These are phyloP conservation scores for Myotis brandtii DNA, from an alignment of 2,113 vertebrate genomes.

Conservation along the genomic window DNA sequence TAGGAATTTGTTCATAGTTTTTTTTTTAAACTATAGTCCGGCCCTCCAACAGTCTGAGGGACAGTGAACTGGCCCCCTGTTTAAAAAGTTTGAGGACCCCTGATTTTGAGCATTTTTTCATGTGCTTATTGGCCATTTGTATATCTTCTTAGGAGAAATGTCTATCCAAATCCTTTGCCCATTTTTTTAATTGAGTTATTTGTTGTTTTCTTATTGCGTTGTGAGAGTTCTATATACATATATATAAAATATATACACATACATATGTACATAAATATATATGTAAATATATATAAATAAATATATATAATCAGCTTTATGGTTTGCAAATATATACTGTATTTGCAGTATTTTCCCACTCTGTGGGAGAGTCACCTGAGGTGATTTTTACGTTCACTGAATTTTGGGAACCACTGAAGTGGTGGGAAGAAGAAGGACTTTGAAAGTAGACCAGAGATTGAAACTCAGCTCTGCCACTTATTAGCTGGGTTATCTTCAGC, in stretches of 20 bases:
- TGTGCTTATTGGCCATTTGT: not conserved
- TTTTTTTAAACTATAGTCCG: too few species aligned
- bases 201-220: not conserved
- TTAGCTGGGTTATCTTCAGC: not conserved
- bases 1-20: too few species aligned
- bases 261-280: not conserved
- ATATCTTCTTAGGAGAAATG: slow-evolving; percentile 35
- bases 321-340: not conserved
- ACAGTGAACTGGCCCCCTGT: too few species aligned
- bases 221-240: not conserved
- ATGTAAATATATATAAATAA: not conserved
- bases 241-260: not conserved
- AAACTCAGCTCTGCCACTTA: slow-evolving; percentile 7
- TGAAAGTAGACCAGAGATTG: slow-evolving; percentile 1
- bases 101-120: not conserved
- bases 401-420: slow-evolving; percentile 37
- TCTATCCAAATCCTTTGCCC: not conserved
- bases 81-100: too few species aligned
- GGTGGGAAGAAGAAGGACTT: slow-evolving; percentile 37
- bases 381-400: not conserved
- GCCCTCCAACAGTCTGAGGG: too few species aligned
- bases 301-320: not conserved
- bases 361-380: not conserved
- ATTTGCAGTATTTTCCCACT: slow-evolving; percentile 4
- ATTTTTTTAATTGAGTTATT: slow-evolving; percentile 20